Conservation (phyloP, 2,797 vertebrate genomes). For the Nyctibius grandis region DNA sequence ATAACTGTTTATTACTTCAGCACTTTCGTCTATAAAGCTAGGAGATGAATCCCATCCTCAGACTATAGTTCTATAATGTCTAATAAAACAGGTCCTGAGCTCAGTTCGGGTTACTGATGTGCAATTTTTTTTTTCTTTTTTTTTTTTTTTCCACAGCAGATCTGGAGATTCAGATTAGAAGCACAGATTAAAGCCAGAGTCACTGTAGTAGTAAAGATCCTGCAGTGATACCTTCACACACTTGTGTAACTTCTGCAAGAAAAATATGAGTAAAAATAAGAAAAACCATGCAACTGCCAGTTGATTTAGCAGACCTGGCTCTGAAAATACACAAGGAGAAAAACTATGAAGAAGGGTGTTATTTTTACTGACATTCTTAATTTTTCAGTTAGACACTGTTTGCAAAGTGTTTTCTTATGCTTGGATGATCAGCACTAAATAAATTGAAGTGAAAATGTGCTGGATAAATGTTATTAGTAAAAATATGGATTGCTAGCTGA, state of each 20-base stretch:
- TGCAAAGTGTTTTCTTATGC: background rate
- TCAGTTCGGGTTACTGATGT: background rate
- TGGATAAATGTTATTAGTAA: constrained; percentile 7
- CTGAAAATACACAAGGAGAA: background rate
- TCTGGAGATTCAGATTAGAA: background rate
- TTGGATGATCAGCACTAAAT: background rate
- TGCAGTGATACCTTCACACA: background rate
- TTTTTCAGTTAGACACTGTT: background rate
- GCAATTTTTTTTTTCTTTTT: background rate
- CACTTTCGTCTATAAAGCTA: background rate
- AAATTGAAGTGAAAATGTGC: constrained; percentile 20
- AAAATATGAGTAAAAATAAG: background rate
- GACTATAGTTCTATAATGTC: background rate
- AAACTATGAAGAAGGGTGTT: background rate
- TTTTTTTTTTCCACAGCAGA: background rate
- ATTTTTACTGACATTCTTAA: background rate
- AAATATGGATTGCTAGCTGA: constrained; percentile 2
- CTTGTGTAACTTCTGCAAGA: background rate
- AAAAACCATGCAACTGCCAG: background rate
- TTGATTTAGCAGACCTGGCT: background rate
- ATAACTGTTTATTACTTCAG: background rate
- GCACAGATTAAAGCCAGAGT: background rate
- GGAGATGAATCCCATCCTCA: background rate
- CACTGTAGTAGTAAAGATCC: background rate
- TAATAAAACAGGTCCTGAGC: background rate